Evolutionary conservation across 2,888 invertebrate genomes (phyloP).

Genomic region (Heliconius cydno): DNA sequence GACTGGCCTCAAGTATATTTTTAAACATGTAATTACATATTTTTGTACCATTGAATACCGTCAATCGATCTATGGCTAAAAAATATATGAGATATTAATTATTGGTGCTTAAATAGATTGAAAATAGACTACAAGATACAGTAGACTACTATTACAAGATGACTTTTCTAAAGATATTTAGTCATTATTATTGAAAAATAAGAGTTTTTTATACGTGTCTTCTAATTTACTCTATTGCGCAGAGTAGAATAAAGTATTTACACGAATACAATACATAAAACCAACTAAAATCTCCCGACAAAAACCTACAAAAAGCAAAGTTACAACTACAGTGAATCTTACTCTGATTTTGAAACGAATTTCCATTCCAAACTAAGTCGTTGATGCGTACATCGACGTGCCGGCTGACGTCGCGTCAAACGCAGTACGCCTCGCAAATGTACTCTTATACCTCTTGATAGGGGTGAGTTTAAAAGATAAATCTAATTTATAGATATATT

Average conservation of each 20-base stretch:
- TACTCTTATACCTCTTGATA: constrained; percentile 16
- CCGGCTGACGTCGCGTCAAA: constrained; percentile 29
- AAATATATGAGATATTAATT: too few species aligned
- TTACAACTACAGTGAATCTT: constrained; percentile 17
- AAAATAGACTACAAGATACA: too few species aligned
- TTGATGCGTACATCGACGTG: constrained; percentile 34
- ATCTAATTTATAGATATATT: not conserved
- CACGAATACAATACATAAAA: not conserved
- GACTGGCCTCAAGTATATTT: too few species aligned
- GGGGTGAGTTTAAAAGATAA: constrained; percentile 14
- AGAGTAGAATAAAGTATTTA: not conserved
- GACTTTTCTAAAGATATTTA: too few species aligned
- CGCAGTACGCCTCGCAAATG: constrained; percentile 13
- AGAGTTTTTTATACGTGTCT: too few species aligned
- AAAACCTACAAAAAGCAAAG: not conserved
- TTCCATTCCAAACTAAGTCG: constrained; percentile 24
- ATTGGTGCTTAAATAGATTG: too few species aligned
- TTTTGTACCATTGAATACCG: too few species aligned
- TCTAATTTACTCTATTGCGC: not conserved
- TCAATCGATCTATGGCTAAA: too few species aligned
- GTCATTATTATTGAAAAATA: too few species aligned
- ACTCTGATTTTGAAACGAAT: constrained; percentile 8
- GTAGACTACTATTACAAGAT: too few species aligned
- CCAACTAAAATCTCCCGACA: not conserved
- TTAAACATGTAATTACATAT: too few species aligned